These are phyloP conservation scores for Promerops cafer DNA, from an alignment of 2,113 vertebrate species.

Conservation along the genomic window DNA sequence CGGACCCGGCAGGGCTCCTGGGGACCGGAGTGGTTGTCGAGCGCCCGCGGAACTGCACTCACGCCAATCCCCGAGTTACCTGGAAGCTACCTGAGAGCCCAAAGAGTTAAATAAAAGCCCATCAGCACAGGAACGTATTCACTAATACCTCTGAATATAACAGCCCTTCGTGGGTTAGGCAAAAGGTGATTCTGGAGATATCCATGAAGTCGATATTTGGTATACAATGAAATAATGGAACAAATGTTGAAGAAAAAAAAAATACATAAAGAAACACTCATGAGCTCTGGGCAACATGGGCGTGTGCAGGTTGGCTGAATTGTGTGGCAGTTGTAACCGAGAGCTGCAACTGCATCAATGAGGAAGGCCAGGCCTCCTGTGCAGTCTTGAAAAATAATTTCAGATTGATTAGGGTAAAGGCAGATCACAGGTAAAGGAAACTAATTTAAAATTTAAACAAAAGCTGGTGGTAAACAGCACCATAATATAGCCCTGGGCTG, in stretches of 20 bases:
- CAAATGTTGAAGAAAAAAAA: neutral
- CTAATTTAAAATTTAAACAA: neutral
- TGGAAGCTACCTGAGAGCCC: neutral
- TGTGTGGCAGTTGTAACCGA: accelerated
- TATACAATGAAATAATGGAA: neutral
- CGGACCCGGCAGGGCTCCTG: accelerated
- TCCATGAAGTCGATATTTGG: accelerated
- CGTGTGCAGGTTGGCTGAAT: accelerated
- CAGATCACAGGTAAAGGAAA: neutral
- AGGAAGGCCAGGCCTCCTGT: too few species aligned
- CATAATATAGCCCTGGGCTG: neutral
- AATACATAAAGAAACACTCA: accelerated
- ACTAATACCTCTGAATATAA: accelerated
- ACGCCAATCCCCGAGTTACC: accelerated
- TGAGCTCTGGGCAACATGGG: accelerated
- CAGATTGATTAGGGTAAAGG: neutral
- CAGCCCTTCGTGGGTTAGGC: accelerated
- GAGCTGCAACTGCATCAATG: accelerated
- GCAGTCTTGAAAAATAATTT: neutral
- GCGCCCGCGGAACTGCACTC: accelerated
- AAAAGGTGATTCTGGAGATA: neutral
- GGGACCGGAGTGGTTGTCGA: accelerated
- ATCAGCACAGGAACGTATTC: accelerated
- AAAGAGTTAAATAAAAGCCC: neutral
- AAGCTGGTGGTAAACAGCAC: neutral